phyloP scores from a whole-genome alignment of 2,888 invertebrate genomes.

The Tenodera sinensis region DNA sequence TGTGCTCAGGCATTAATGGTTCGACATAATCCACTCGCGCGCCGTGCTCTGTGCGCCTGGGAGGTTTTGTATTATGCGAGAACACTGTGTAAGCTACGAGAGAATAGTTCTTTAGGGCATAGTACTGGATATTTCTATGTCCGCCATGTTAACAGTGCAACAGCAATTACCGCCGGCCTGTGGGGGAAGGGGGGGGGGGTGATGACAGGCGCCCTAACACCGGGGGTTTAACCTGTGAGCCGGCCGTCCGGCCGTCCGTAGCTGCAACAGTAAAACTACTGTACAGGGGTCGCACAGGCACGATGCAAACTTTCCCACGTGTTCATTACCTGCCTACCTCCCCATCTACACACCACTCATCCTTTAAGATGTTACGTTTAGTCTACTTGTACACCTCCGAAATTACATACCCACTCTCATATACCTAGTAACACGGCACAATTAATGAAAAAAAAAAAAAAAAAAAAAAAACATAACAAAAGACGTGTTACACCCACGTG shows the following conservation, averaged over 20 bases:
- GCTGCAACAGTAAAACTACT: neutral
- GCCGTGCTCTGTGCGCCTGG: neutral
- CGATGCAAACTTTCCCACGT: neutral
- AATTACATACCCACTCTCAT: too few relatives aligned
- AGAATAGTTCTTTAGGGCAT: neutral
- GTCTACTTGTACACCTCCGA: too few relatives aligned
- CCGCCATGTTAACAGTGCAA: neutral
- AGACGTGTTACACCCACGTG: too few relatives aligned
- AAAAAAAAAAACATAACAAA: too few relatives aligned
- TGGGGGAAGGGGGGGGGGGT: neutral
- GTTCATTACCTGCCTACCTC: neutral
- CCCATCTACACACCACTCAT: too few relatives aligned
- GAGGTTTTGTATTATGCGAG: neutral
- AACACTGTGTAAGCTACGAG: neutral
- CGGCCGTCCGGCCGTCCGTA: too few relatives aligned
- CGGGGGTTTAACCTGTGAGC: neutral
- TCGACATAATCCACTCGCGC: neutral
- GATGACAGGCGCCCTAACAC: neutral
- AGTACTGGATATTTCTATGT: neutral
- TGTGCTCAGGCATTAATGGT: neutral
- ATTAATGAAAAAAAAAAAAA: too few relatives aligned
- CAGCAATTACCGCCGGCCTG: neutral
- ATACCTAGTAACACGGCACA: too few relatives aligned
- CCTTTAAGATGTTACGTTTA: too few relatives aligned
- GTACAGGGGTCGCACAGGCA: neutral